Evolutionary conservation across 2,797 vertebrate genomes (phyloP).

Genomic region (Odontamblyopus rebecca): DNA sequence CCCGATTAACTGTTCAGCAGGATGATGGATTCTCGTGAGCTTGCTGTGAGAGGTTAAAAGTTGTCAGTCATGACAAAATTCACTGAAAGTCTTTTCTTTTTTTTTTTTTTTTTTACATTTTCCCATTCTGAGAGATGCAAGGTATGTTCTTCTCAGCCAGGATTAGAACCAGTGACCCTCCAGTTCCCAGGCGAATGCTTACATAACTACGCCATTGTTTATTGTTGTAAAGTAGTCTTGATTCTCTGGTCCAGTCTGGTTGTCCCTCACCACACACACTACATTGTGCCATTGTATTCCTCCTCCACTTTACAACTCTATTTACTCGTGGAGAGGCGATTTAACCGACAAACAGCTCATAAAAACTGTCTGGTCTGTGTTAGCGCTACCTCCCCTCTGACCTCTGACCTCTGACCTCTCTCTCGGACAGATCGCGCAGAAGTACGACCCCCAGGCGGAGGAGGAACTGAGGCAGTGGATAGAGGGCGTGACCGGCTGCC

Average conservation of each 20-base stretch:
- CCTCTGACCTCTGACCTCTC: conserved; percentile 30
- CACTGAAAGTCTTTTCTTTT: too few species aligned
- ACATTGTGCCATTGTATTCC: not conserved
- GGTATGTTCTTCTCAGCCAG: too few species aligned
- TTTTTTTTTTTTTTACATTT: too few species aligned
- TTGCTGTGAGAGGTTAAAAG: too few species aligned
- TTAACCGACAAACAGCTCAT: not conserved
- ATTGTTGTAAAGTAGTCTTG: too few species aligned
- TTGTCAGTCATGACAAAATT: too few species aligned
- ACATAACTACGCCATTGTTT: too few species aligned
- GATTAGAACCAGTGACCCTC: too few species aligned
- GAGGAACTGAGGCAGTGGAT: conserved; percentile 90
- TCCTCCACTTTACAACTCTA: not conserved
- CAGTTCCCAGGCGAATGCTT: too few species aligned
- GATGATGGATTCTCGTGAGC: too few species aligned
- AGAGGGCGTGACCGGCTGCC: conserved; percentile 80
- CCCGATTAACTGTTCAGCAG: too few species aligned
- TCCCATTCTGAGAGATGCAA: too few species aligned
- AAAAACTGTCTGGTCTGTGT: not conserved
- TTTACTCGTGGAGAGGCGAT: not conserved
- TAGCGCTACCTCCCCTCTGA: conserved; percentile 11
- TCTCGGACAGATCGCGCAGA: conserved; percentile 84
- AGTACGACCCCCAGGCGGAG: conserved; percentile 91
- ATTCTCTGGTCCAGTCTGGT: not conserved
- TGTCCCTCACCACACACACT: not conserved